phyloP scores from a whole-genome alignment of 2,113 vertebrate species.

The Salvelinus sp. region DNA sequence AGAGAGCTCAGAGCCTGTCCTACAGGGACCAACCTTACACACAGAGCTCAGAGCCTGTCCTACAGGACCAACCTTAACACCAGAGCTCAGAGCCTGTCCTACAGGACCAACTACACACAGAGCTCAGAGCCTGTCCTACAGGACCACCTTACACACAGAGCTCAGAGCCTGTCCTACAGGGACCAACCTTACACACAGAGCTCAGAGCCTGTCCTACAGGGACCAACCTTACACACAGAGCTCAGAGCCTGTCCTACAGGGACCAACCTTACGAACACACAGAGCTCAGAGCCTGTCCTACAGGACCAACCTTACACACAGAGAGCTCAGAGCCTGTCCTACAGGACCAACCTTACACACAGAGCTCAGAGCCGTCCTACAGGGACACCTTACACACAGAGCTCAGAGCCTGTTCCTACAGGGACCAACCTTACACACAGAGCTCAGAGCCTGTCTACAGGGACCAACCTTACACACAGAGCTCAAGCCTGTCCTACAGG shows the following conservation, averaged over 20 bases:
- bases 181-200: slow-evolving; percentile 20
- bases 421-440: slow-evolving; percentile 27
- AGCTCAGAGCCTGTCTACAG: slow-evolving; percentile 36
- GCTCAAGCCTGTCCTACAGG: slow-evolving; percentile 37
- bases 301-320: too few species aligned
- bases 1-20: slow-evolving; percentile 33
- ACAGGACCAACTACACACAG: slow-evolving; percentile 37
- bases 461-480: slow-evolving; percentile 22
- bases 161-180: slow-evolving; percentile 39
- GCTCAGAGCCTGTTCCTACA: slow-evolving; percentile 37
- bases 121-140: slow-evolving; percentile 36
- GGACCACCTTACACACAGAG: slow-evolving; percentile 32
- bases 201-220: slow-evolving; percentile 39
- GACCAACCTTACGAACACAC: too few species aligned
- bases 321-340: slow-evolving; percentile 32
- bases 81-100: slow-evolving; percentile 33
- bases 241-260: slow-evolving; percentile 39
- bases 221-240: slow-evolving; percentile 20
- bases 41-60: slow-evolving; percentile 35
- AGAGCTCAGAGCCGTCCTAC: slow-evolving; percentile 33
- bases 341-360: too few species aligned
- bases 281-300: slow-evolving; percentile 31
- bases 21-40: slow-evolving; percentile 30
- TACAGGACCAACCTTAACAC: too few species aligned
- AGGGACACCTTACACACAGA: slow-evolving; percentile 34